These are phyloP conservation scores for Nebria ingens DNA, from an alignment of 1,140 invertebrate genomes.

Conservation along the genomic window DNA sequence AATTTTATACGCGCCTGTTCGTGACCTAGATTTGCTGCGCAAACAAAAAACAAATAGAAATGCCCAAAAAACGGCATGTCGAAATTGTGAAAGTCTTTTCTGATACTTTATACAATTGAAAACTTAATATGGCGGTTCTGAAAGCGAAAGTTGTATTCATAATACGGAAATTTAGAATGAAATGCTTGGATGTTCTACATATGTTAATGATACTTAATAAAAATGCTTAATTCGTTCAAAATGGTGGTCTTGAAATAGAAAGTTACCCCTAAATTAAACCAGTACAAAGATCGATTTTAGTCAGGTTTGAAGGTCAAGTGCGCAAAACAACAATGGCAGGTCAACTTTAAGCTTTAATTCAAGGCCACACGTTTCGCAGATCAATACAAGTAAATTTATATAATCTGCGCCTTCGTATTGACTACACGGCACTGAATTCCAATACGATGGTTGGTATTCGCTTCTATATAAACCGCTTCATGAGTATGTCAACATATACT, in stretches of 20 bases:
- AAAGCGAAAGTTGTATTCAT: too few species aligned
- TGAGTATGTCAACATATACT: background rate
- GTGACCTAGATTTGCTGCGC: too few species aligned
- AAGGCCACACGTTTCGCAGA: slow-evolving; percentile 1
- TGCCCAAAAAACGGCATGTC: too few species aligned
- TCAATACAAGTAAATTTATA: slow-evolving; percentile 10
- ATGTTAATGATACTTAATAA: too few species aligned
- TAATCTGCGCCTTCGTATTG: background rate
- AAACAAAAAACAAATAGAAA: too few species aligned
- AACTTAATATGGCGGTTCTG: too few species aligned
- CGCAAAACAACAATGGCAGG: slow-evolving; percentile 8
- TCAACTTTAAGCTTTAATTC: slow-evolving; percentile 7
- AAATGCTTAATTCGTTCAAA: too few species aligned
- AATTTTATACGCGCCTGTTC: too few species aligned
- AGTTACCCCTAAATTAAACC: slow-evolving; percentile 3
- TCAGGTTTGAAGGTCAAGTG: background rate
- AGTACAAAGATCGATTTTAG: slow-evolving; percentile 7
- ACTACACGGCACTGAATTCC: background rate
- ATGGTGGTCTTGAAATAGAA: background rate
- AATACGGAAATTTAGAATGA: too few species aligned
- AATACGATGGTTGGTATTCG: background rate
- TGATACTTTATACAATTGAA: too few species aligned
- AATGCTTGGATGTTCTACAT: too few species aligned
- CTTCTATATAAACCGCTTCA: background rate
- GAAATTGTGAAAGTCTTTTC: too few species aligned